Base-by-base conservation (phyloP, 2,797 vertebrate genomes). In the Onychomys leucogaster region DNA sequence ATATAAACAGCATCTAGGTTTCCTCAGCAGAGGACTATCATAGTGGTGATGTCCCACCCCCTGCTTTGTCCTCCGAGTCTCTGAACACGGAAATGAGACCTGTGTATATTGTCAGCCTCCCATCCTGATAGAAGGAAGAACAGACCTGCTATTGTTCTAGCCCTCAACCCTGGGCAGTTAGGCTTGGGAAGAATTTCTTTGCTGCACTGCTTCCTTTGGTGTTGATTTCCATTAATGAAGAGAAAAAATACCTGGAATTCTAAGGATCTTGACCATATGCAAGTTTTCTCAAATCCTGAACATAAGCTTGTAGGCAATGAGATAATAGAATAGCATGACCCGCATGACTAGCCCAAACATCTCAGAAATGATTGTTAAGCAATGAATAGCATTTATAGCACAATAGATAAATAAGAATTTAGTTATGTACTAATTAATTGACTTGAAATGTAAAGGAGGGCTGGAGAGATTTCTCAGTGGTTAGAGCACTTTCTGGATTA, bases 51-150 rank as follows among this genome's bases (percentile, higher is more conserved):
- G 16, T 0, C 32, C 32, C 29, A 67, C 17, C 12, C 0, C 69
- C 52, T 19, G 11, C 6, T 65, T 88, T 57, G 78, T 91, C 89
- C 55, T 55, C 37, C 1, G 3, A 1, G 27, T 81, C 90, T 96
- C 89, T 95, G 82, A 86, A 93, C 92, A 84, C 69, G 78, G n/a
- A 96, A 94, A 87, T 17, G 75, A 83, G 80, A 71, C 16, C 89
- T 81, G 14, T 7, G 63, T 76, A 3, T 69, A 21, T 27, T 82
- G 59, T 61, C 89, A 91, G 41, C 11, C 27, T 87, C 43, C 37
- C 46, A 91, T 91, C 94, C 96, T 96, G 65, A 69, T 21, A 57
- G 69, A 71, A 81, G 82, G 67, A 97, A 95, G 6, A 86, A 83
- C 11, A 75, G 85, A 89, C 41, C 63, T 92, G 59, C 7, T 43